These are phyloP conservation scores for Centropus unirufus DNA, from an alignment of 2,113 vertebrate species.

Conservation along the genomic window DNA sequence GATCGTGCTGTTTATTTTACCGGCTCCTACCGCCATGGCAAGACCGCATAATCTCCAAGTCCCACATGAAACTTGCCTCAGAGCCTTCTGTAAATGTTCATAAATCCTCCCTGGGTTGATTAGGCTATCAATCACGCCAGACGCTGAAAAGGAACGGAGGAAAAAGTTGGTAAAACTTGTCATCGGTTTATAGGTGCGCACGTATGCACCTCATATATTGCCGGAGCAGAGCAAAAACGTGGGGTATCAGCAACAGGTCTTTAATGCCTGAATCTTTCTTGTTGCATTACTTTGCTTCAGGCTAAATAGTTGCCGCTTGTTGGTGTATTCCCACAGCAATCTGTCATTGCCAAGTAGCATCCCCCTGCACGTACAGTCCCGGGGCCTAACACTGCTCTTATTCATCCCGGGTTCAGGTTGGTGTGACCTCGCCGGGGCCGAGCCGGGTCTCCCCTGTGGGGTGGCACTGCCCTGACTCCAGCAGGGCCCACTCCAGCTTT, in stretches of 20 bases:
- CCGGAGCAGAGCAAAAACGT: background rate
- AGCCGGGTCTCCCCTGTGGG: background rate
- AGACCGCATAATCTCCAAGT: constrained; percentile 60
- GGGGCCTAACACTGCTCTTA: constrained; percentile 41
- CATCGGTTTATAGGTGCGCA: background rate
- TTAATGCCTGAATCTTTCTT: constrained; percentile 42
- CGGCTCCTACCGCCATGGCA: constrained; percentile 38
- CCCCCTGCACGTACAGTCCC: background rate
- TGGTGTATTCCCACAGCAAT: constrained; percentile 55
- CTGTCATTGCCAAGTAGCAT: constrained; percentile 53
- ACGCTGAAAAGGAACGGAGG: constrained; percentile 26
- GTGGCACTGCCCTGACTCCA: constrained; percentile 18
- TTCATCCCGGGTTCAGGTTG: constrained; percentile 6
- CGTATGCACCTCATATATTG: constrained; percentile 19
- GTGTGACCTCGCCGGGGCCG: background rate
- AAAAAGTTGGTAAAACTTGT: constrained; percentile 64
- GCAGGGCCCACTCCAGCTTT: background rate
- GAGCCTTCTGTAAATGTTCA: constrained; percentile 56
- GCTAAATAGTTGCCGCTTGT: constrained; percentile 39
- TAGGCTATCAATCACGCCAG: constrained; percentile 42
- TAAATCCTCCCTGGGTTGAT: constrained; percentile 36
- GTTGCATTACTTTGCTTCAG: constrained; percentile 10
- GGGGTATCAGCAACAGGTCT: background rate
- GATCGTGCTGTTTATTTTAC: constrained; percentile 55
- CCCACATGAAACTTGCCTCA: constrained; percentile 64